Percentiles rank a stretch among this genome's conserved stretches.
Conservation (phyloP, 2,888 invertebrate species). For the Acronicta psi region DNA sequence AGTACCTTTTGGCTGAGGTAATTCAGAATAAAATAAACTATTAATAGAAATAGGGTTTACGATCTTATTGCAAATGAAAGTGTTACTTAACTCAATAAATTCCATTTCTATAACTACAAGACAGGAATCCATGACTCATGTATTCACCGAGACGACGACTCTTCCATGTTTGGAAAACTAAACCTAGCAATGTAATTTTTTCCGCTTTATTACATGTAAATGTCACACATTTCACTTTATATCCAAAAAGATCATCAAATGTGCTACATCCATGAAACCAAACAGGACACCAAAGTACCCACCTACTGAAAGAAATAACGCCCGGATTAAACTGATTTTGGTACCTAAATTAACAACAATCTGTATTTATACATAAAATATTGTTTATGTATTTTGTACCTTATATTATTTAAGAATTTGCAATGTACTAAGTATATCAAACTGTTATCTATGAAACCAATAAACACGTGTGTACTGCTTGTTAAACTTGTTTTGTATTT, state of each 20-base stretch:
- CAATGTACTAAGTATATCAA: conserved; percentile 9
- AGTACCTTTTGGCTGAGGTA: too few relatives aligned
- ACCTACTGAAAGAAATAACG: too few relatives aligned
- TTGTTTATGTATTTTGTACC: not conserved
- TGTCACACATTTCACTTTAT: too few relatives aligned
- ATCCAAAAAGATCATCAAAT: too few relatives aligned
- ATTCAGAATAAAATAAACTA: not conserved
- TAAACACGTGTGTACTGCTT: conserved; percentile 39
- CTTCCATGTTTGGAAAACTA: conserved; percentile 29
- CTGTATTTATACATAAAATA: too few relatives aligned
- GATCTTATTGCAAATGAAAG: conserved; percentile 7
- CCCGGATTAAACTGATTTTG: too few relatives aligned
- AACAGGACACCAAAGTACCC: too few relatives aligned
- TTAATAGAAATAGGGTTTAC: too few relatives aligned
- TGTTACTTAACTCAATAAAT: conserved; percentile 5
- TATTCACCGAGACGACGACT: conserved; percentile 10
- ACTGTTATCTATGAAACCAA: conserved; percentile 17
- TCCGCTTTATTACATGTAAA: not conserved
- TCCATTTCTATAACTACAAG: conserved; percentile 12
- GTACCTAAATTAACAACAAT: too few relatives aligned
- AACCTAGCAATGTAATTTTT: conserved; percentile 30
- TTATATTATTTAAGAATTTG: conserved; percentile 4
- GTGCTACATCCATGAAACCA: too few relatives aligned
- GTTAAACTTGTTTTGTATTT: conserved; percentile 34
- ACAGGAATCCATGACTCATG: conserved; percentile 44